These are phyloP conservation scores for Drosophila mercatorum DNA, from an alignment of 2,888 invertebrate species.

Conservation along the genomic window DNA sequence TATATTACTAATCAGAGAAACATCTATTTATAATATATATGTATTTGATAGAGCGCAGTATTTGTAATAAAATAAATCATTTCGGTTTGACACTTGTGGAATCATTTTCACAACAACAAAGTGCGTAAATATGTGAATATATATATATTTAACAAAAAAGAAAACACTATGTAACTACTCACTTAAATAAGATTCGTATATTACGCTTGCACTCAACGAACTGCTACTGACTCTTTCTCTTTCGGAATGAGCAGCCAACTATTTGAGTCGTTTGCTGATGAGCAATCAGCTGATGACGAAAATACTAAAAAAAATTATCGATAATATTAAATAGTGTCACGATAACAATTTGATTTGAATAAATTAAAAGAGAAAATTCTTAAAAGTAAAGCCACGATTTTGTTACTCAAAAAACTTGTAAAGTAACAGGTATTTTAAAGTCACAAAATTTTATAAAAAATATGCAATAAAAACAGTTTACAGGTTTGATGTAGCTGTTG, in stretches of 20 bases:
- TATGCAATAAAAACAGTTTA: not conserved
- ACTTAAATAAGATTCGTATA: conserved; percentile 31
- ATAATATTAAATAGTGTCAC: not conserved
- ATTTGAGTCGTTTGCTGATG: conserved; percentile 5
- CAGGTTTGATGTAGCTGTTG: not conserved
- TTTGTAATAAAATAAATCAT: conserved; percentile 37
- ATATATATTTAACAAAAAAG: conserved; percentile 13
- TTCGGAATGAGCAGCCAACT: conserved; percentile 32
- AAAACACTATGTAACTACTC: conserved; percentile 36
- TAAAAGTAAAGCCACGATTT: not conserved
- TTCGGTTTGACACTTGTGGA: conserved; percentile 34
- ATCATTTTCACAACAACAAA: conserved; percentile 20
- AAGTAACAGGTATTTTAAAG: not conserved
- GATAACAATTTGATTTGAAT: conserved; percentile 11
- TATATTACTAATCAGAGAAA: conserved; percentile 13
- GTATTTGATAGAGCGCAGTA: conserved; percentile 4
- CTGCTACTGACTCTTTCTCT: conserved; percentile 37
- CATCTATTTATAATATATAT: conserved; percentile 42
- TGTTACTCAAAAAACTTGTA: not conserved
- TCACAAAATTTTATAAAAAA: not conserved
- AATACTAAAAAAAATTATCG: conserved; percentile 10
- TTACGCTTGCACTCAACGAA: conserved; percentile 32
- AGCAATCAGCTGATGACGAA: conserved; percentile 19
- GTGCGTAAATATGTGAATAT: not conserved
- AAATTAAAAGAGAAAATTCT: not conserved